Base-by-base conservation (phyloP, 1,140 invertebrate species). In the Drosophila guanche region DNA sequence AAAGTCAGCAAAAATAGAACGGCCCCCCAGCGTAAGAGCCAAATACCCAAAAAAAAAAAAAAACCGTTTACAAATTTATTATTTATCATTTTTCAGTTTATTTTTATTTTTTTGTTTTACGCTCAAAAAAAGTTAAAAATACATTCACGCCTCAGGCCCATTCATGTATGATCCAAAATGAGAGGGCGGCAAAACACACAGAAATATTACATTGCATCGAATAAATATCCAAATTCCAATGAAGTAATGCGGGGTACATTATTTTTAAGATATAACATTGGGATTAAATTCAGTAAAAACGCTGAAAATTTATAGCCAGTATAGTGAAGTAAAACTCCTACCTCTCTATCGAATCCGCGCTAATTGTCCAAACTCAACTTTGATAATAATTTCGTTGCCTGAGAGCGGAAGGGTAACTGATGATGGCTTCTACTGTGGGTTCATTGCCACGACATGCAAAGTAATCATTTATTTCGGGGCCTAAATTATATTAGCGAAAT, bases 361-460 rank as follows among this genome's bases (percentile, higher is more conserved):
- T 84, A 84, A 85, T 84, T 79, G 76, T 42, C 22, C 29, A 5
- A 5, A 46, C 43, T 53, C 61, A 25, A 45, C 37, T 72, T 48
- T 27, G 27, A 46, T 37, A 42, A 42, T 27, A 42, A 60, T 60
- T 45, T 22, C 27, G 16, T 20, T 20, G 25, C 25, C 33, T 12
- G 10, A 4, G 8, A 1, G 7, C 8, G 8, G 10, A 10, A 10
- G 33, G 33, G 8, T 10, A 37, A 10, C 33, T 37, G 33, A 10
- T 37, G 33, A 37, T 10, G 33, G 14, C 42, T 48, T 54, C 42
- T 52, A 71, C 47, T 53, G 25, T 33, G 68, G 47, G 81, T 85
- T 85, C 81, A 85, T 85, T 85, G 81, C 73, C 81, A 77, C 65
- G 50, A 80, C 80, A 86, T 85, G 80, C 80, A 68, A 86, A 74